Percentiles rank a stretch among this genome's conserved stretches.
Evolutionary conservation across 1,140 invertebrate genomes (phyloP).

Genomic region (Drosophila busckii): DNA sequence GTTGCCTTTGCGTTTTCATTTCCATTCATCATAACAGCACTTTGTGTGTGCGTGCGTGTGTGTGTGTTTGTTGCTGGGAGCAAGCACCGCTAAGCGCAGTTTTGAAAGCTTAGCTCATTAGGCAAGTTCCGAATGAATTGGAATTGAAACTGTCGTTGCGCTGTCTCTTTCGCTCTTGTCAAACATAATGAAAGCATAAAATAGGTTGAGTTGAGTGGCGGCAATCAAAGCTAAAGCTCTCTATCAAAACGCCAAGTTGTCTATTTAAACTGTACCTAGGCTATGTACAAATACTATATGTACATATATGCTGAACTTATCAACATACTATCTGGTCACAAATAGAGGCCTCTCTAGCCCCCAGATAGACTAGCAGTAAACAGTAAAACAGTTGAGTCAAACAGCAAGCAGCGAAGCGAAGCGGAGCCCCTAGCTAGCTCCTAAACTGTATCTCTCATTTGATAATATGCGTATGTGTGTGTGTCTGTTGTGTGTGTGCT

Average conservation of each 20-base stretch:
- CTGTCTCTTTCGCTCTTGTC: constrained; percentile 55
- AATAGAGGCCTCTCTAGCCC: constrained; percentile 47
- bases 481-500: too few species aligned
- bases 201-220: constrained; percentile 27
- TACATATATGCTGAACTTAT: neutral
- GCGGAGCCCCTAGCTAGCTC: constrained; percentile 31
- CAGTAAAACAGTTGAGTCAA: neutral
- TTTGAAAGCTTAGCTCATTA: constrained; percentile 61
- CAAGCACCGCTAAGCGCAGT: constrained; percentile 62
- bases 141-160: constrained; percentile 19
- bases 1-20: constrained; percentile 40
- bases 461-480: constrained; percentile 11
- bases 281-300: constrained; percentile 11
- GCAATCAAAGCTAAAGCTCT: constrained; percentile 49
- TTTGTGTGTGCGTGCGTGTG: constrained; percentile 26
- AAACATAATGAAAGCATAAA: constrained; percentile 56
- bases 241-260: constrained; percentile 50
- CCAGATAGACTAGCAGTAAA: constrained; percentile 7
- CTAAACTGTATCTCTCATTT: constrained; percentile 43
- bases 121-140: constrained; percentile 29
- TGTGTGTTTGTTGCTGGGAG: constrained; percentile 1
- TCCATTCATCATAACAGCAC: constrained; percentile 73
- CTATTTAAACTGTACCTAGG: constrained; percentile 57
- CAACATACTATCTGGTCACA: too few species aligned
- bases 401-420: constrained; percentile 51